These are phyloP conservation scores for Archilochus colubris DNA, from an alignment of 2,113 vertebrate genomes.

Conservation along the genomic window DNA sequence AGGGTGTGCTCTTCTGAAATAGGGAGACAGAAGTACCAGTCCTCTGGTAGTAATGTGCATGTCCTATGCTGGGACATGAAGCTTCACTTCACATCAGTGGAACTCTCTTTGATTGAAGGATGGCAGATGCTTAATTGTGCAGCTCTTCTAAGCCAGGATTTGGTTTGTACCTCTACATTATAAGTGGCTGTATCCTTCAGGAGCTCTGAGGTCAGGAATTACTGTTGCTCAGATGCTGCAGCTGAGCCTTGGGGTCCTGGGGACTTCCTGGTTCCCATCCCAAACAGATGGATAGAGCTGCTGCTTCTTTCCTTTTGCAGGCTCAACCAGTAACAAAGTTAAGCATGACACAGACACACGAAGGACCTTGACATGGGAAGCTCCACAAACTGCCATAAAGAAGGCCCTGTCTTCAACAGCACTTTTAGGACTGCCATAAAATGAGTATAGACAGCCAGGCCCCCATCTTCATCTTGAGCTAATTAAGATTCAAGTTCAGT, in stretches of 20 bases:
- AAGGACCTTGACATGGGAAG: not conserved
- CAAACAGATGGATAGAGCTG: not conserved
- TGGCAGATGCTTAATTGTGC: not conserved
- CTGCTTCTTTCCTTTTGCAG: not conserved
- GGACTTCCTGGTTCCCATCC: not conserved
- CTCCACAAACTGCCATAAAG: not conserved
- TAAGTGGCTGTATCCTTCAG: not conserved
- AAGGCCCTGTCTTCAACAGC: not conserved
- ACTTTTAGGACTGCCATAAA: not conserved
- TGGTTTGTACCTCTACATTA: not conserved
- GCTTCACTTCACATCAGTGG: not conserved
- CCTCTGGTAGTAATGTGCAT: no score
- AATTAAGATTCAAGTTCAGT: not conserved
- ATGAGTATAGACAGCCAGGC: not conserved
- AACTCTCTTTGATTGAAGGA: not conserved
- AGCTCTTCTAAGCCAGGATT: not conserved
- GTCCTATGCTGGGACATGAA: not conserved
- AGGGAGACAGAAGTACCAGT: not conserved
- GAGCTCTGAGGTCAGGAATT: not conserved
- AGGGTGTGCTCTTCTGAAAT: not conserved
- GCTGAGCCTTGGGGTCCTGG: not conserved
- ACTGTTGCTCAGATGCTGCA: not conserved
- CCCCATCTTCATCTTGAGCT: not conserved
- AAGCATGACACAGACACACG: not conserved
- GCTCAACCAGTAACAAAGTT: not conserved